These are phyloP conservation scores for Dinoponera quadriceps DNA, from an alignment of 1,140 invertebrate genomes.

Conservation along the genomic window DNA sequence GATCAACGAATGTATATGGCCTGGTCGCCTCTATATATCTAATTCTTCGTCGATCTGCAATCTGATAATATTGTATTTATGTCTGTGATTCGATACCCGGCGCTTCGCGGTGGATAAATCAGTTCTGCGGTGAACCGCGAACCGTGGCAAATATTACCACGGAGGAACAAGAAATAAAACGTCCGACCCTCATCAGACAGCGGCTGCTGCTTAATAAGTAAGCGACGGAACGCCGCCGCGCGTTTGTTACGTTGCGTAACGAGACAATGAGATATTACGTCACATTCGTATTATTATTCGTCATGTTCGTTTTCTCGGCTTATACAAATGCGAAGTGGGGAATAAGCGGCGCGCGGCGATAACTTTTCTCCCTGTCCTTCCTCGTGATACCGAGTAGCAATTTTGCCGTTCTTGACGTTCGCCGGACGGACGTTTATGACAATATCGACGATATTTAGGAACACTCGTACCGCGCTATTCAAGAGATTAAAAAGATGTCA, in stretches of 20 bases:
- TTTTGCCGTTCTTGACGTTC: neutral
- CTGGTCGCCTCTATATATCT: neutral
- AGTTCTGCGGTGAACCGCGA: conserved; percentile 38
- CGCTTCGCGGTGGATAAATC: conserved; percentile 28
- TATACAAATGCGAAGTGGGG: conserved; percentile 17
- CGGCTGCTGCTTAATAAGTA: conserved; percentile 76
- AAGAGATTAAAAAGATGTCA: neutral
- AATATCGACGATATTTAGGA: neutral
- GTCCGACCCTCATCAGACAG: conserved; percentile 18
- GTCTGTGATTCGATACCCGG: conserved; percentile 30
- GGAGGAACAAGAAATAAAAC: neutral
- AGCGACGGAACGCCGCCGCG: conserved; percentile 65
- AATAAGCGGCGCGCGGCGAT: conserved; percentile 23
- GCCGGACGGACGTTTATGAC: no score
- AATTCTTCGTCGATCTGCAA: conserved; percentile 22
- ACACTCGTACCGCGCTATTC: neutral
- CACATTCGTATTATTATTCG: conserved; percentile 28
- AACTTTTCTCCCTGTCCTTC: neutral
- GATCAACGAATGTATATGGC: no score
- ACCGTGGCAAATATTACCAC: conserved; percentile 54
- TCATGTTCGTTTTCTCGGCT: neutral
- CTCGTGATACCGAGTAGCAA: neutral
- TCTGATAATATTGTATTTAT: conserved; percentile 49
- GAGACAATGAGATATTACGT: conserved; percentile 1
- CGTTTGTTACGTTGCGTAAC: conserved; percentile 75